Evolutionary conservation across 2,888 invertebrate species (phyloP).

Genomic region (Noctua fimbriata): DNA sequence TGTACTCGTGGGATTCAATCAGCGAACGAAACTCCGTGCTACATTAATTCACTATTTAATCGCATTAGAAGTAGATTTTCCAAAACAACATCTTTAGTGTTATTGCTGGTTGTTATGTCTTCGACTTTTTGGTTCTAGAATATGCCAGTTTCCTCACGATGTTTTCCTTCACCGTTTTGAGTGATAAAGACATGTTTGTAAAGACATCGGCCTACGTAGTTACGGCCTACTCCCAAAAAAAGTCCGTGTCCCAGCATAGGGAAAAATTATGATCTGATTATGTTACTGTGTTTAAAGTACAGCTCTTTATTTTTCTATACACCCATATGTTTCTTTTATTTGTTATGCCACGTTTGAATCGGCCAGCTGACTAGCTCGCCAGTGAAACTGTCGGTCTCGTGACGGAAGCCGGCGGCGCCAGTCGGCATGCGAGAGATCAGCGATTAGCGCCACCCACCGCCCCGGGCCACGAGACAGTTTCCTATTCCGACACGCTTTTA

Average conservation of each 20-base stretch:
- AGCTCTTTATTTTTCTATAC: neutral
- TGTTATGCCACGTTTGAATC: neutral
- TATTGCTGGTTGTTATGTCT: neutral
- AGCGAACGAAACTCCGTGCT: neutral
- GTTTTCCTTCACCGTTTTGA: neutral
- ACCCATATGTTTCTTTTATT: neutral
- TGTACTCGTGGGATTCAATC: neutral
- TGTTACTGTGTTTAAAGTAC: neutral
- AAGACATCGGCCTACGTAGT: neutral
- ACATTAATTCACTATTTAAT: neutral
- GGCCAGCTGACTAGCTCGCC: neutral
- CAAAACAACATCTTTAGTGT: neutral
- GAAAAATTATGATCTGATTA: neutral
- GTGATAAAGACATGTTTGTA: neutral
- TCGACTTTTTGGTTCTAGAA: neutral
- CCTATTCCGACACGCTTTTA: slow-evolving; percentile 55
- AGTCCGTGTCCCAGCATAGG: too few relatives aligned
- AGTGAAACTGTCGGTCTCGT: slow-evolving; percentile 51
- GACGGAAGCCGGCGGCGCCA: slow-evolving; percentile 66
- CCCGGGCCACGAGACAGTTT: slow-evolving; percentile 54
- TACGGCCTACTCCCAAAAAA: neutral
- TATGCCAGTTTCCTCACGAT: neutral
- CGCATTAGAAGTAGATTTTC: neutral
- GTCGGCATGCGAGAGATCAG: slow-evolving; percentile 73
- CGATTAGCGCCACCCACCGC: slow-evolving; percentile 74